Conservation (phyloP, 2,888 invertebrate genomes). For the Mycalesis mineus region DNA sequence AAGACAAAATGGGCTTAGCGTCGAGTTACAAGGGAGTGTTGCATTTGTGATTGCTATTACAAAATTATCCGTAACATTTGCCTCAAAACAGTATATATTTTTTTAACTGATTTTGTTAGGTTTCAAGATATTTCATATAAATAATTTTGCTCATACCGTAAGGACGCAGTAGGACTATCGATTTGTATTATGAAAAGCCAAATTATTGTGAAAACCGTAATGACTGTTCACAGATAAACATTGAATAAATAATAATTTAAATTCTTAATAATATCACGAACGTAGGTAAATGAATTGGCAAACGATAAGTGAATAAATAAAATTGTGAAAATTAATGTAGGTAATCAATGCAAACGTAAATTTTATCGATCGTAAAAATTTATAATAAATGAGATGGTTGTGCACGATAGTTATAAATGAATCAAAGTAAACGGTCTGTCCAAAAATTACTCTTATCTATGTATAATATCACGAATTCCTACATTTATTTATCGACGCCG, state of each 20-base stretch:
- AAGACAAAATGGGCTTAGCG: not conserved
- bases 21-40: not conserved
- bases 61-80: not conserved
- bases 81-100: too few relatives aligned
- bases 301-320: not conserved
- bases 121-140: not conserved
- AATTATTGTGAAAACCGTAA: not conserved
- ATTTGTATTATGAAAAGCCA: not conserved
- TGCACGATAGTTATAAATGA: conserved; percentile 72
- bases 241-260: not conserved
- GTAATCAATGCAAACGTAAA: conserved; percentile 18
- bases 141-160: not conserved
- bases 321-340: not conserved
- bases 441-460: conserved; percentile 41
- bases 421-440: conserved; percentile 64
- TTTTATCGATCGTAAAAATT: conserved; percentile 39
- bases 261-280: not conserved
- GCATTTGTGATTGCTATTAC: not conserved
- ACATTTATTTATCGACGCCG: not conserved
- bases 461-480: conserved; percentile 10
- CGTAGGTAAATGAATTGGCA: not conserved
- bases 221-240: not conserved
- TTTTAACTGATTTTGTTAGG: not conserved
- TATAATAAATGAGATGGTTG: conserved; percentile 66
- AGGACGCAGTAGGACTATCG: not conserved